Conservation (phyloP, 2,888 invertebrate genomes). For the Lycaena phlaeas region DNA sequence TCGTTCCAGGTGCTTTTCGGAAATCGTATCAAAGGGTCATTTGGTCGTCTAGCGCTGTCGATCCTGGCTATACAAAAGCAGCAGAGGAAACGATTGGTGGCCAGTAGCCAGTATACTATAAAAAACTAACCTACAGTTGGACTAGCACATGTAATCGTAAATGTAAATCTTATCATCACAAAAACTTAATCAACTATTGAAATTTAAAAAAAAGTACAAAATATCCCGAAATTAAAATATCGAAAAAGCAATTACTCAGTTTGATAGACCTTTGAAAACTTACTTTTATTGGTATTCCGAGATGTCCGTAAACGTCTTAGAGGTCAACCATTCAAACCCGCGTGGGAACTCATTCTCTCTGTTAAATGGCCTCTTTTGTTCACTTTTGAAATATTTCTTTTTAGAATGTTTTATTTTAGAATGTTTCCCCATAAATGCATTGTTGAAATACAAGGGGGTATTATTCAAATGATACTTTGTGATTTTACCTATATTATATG, state of each 20-base stretch:
- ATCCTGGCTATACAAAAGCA: too few species aligned
- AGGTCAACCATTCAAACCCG: neutral
- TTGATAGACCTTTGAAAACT: neutral
- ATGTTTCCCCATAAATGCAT: neutral
- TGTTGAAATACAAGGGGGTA: neutral
- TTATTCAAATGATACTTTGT: neutral
- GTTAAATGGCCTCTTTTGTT: neutral
- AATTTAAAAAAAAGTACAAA: neutral
- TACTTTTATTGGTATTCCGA: neutral
- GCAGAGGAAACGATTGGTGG: too few species aligned
- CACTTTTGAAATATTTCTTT: constrained; percentile 1
- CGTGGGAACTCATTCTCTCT: neutral
- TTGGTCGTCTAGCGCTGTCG: too few species aligned
- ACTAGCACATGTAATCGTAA: too few species aligned
- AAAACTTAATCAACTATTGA: neutral
- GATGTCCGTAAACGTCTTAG: neutral
- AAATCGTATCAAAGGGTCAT: too few species aligned
- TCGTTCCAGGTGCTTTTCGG: too few species aligned
- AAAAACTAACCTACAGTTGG: too few species aligned
- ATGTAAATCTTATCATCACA: too few species aligned
- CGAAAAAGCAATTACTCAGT: neutral
- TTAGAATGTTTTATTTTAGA: neutral
- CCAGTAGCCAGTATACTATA: too few species aligned
- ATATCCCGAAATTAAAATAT: neutral
- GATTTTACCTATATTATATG: neutral